These are phyloP conservation scores for Cryptosula pallasiana DNA, from an alignment of 2,888 invertebrate genomes.

Conservation along the genomic window DNA sequence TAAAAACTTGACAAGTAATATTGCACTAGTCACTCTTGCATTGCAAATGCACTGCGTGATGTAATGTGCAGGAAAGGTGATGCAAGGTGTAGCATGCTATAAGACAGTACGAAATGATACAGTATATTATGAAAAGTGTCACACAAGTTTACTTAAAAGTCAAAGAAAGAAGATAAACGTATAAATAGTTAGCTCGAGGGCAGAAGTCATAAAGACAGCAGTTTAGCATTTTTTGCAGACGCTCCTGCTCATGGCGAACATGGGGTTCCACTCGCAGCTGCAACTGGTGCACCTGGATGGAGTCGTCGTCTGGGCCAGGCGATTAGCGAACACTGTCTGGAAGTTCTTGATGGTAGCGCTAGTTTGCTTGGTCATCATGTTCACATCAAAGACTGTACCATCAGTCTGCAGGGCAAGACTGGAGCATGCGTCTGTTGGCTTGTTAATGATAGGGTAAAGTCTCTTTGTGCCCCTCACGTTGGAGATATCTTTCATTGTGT, in stretches of 20 bases:
- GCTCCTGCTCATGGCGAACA: slow-evolving; percentile 3
- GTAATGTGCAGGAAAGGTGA: too few species aligned
- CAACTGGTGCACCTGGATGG: slow-evolving; percentile 54
- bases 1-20: too few species aligned
- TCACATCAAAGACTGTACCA: slow-evolving; percentile 64
- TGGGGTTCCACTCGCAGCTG: slow-evolving; percentile 23
- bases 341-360: slow-evolving; percentile 43
- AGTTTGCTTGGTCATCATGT: slow-evolving; percentile 35
- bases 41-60: slow-evolving; percentile 6
- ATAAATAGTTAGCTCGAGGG: too few species aligned
- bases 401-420: slow-evolving; percentile 64
- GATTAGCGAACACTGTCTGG: slow-evolving; percentile 46
- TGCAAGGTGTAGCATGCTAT: too few species aligned
- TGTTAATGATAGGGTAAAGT: slow-evolving; percentile 56
- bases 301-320: slow-evolving; percentile 42
- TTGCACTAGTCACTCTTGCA: too few species aligned
- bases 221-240: slow-evolving; percentile 22
- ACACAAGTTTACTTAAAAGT: too few species aligned
- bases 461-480: slow-evolving; percentile 66
- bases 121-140: too few species aligned
- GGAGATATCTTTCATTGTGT: slow-evolving; percentile 70
- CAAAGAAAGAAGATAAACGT: too few species aligned
- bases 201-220: too few species aligned
- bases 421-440: slow-evolving; percentile 58
- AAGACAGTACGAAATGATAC: too few species aligned